A percentile compares a stretch with the other conserved stretches of the same genome.
Conservation (phyloP, 2,113 vertebrate species). For the Uropsilus gracilis region DNA sequence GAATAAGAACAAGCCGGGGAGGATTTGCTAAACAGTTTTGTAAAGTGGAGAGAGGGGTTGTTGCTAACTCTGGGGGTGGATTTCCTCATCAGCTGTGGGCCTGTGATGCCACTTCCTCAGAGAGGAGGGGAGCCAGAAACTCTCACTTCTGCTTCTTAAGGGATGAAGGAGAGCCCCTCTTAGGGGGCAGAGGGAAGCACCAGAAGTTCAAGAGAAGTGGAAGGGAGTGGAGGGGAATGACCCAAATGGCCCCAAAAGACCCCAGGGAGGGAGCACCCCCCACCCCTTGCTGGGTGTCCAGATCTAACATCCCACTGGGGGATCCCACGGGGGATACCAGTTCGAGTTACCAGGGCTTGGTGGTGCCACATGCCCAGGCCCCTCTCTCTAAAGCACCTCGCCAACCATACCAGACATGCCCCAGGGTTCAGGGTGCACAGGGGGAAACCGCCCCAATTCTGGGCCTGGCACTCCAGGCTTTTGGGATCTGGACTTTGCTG, state of each 20-base stretch:
- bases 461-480: background rate
- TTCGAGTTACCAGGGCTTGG: background rate
- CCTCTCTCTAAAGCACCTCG: background rate
- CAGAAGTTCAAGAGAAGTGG: background rate
- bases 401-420: background rate
- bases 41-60: background rate
- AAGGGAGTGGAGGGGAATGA: background rate
- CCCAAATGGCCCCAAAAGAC: background rate
- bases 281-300: background rate
- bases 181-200: background rate
- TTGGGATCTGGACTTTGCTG: background rate
- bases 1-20: background rate
- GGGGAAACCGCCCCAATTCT: background rate
- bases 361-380: background rate
- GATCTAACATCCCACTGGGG: background rate
- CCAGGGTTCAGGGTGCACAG: background rate
- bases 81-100: conserved; percentile 1
- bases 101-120: conserved; percentile 55
- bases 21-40: background rate
- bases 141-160: conserved; percentile 25
- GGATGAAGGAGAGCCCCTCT: background rate
- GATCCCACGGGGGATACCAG: too few species aligned
- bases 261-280: background rate
- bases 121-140: background rate
- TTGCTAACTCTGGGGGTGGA: conserved; percentile 21